These are phyloP conservation scores for Sakesphorus luctuosus DNA, from an alignment of 2,113 vertebrate species.

Conservation along the genomic window DNA sequence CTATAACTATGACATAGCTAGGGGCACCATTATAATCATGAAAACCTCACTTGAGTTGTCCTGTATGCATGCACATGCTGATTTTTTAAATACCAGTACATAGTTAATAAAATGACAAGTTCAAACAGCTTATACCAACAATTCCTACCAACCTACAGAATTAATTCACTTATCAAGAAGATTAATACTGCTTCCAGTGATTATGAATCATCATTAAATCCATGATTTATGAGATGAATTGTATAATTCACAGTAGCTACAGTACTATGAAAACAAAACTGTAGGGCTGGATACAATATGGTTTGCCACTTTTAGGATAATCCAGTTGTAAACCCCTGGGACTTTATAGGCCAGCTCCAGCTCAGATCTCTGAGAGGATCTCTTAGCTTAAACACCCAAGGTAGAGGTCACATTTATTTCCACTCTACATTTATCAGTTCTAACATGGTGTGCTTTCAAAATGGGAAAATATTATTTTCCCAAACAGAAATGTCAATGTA, in stretches of 20 bases:
- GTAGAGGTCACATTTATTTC: background rate
- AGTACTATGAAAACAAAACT: slow-evolving; percentile 27
- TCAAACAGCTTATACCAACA: background rate
- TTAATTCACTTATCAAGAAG: slow-evolving; percentile 32
- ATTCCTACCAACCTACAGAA: slow-evolving; percentile 17
- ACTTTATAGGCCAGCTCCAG: background rate
- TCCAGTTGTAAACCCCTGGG: slow-evolving; percentile 9
- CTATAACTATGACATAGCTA: background rate
- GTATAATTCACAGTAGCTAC: background rate
- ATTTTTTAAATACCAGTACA: slow-evolving; percentile 14
- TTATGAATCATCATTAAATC: slow-evolving; percentile 44
- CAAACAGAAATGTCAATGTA: background rate
- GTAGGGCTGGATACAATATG: background rate
- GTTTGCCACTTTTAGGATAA: background rate
- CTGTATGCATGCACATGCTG: background rate
- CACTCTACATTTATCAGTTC: background rate
- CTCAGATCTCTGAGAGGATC: slow-evolving; percentile 10
- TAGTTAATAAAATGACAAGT: background rate
- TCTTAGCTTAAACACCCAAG: background rate
- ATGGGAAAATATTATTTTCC: background rate
- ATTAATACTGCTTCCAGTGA: background rate
- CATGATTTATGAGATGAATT: slow-evolving; percentile 23
- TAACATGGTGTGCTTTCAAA: background rate
- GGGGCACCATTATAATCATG: background rate
- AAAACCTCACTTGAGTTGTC: background rate